These are phyloP conservation scores for Aleadryas rufinucha DNA, from an alignment of 2,113 vertebrate genomes.

Conservation along the genomic window DNA sequence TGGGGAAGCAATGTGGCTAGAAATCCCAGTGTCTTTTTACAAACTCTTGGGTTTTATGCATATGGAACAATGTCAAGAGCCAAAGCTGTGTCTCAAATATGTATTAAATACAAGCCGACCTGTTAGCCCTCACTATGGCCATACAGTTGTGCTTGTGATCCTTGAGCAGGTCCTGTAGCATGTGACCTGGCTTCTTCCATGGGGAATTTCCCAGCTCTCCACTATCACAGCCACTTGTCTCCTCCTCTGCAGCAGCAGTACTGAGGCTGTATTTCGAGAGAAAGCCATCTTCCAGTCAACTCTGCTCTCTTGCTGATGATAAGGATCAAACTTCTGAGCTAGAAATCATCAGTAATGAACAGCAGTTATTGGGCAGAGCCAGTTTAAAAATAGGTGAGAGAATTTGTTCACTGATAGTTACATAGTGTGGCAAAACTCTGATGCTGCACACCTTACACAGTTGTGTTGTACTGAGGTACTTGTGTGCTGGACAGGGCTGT, in stretches of 20 bases:
- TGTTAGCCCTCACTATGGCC: not conserved
- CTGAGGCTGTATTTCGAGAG: not conserved
- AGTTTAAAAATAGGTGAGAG: not conserved
- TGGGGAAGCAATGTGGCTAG: not conserved
- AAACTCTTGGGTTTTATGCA: not conserved
- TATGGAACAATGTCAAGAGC: not conserved
- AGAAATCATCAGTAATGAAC: not conserved
- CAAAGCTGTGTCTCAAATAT: not conserved
- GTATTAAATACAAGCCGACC: not conserved
- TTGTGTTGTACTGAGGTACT: fast-evolving
- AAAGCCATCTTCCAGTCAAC: not conserved
- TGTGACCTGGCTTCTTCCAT: not conserved
- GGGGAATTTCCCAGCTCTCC: not conserved
- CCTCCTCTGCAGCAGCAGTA: not conserved
- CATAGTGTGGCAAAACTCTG: fast-evolving
- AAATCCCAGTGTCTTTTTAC: not conserved
- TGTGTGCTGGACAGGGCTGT: not conserved
- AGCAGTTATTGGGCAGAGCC: not conserved
- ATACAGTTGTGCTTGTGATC: not conserved
- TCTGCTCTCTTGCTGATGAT: not conserved
- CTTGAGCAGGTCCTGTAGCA: not conserved
- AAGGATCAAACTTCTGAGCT: not conserved
- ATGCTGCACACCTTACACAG: fast-evolving
- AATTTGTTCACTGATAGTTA: not conserved
- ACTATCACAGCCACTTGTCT: not conserved